Percentiles rank a stretch among this genome's conserved stretches.
phyloP scores from a whole-genome alignment of 64 coral and sea anemone genomes.

The Porites lutea region DNA sequence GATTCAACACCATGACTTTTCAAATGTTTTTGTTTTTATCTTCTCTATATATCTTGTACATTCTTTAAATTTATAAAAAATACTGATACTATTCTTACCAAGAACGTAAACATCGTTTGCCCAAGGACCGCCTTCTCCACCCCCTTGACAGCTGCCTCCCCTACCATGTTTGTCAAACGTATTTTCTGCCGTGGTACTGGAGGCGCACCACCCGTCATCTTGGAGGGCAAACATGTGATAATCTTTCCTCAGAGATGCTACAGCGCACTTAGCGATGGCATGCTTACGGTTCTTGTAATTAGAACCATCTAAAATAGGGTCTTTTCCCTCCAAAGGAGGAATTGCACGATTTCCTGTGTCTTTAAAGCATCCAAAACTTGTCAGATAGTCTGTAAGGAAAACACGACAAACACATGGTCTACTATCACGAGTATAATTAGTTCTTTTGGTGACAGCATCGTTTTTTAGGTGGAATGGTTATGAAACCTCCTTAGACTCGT shows the following conservation, averaged over 20 bases:
- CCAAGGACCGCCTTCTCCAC: conserved; percentile 62
- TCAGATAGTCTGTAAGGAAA: not conserved
- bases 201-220: conserved; percentile 61
- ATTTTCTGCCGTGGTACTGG: not conserved
- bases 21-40: no score
- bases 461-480: no score
- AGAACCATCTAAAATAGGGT: conserved; percentile 25
- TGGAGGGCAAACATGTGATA: conserved; percentile 57
- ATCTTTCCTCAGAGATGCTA: conserved; percentile 19
- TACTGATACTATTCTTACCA: not conserved
- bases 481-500: no score
- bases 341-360: conserved; percentile 49
- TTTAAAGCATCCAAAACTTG: conserved; percentile 39
- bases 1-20: no score
- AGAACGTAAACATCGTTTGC: conserved; percentile 68
- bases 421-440: no score
- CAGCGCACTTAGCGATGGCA: conserved; percentile 58
- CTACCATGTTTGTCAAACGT: conserved; percentile 53
- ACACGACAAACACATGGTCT: not conserved
- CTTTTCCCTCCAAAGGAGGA: conserved; percentile 30
- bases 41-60: no score
- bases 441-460: no score
- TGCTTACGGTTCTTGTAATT: not conserved
- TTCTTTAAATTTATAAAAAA: no score
- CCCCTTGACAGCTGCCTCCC: not conserved